phyloP scores from a whole-genome alignment of 2,888 invertebrate genomes.

The Cephus pulcher region DNA sequence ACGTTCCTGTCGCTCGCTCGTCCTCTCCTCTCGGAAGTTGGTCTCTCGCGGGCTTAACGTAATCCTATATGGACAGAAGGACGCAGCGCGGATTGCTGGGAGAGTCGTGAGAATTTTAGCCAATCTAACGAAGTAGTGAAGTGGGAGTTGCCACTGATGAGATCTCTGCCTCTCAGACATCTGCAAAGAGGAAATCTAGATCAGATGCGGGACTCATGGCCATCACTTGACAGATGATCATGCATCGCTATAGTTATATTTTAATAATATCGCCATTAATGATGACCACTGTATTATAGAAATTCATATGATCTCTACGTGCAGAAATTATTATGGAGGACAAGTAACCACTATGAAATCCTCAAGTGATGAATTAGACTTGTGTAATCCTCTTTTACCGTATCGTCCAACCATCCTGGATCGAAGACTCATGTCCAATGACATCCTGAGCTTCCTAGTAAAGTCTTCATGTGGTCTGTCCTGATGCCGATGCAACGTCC shows the following conservation, averaged over 20 bases:
- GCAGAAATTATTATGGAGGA: neutral
- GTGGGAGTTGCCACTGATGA: neutral
- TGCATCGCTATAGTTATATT: neutral
- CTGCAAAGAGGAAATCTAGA: neutral
- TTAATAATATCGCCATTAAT: neutral
- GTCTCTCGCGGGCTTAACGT: constrained; percentile 7
- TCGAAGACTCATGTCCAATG: neutral
- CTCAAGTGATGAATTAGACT: neutral
- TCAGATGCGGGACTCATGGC: neutral
- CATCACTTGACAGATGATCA: neutral
- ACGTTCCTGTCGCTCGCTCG: neutral
- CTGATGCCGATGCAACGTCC: neutral
- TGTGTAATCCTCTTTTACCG: too few relatives aligned
- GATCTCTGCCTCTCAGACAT: neutral
- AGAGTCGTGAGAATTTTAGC: neutral
- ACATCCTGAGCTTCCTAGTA: neutral
- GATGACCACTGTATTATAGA: neutral
- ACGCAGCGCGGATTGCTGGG: neutral
- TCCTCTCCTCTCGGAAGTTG: constrained; percentile 1
- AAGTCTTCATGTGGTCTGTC: neutral
- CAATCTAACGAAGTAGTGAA: neutral
- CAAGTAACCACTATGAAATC: neutral
- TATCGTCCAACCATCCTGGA: too few relatives aligned
- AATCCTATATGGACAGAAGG: neutral
- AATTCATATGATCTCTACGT: neutral